Base-by-base conservation (phyloP, 2,888 invertebrate species). In the Sarcophaga rosellei region DNA sequence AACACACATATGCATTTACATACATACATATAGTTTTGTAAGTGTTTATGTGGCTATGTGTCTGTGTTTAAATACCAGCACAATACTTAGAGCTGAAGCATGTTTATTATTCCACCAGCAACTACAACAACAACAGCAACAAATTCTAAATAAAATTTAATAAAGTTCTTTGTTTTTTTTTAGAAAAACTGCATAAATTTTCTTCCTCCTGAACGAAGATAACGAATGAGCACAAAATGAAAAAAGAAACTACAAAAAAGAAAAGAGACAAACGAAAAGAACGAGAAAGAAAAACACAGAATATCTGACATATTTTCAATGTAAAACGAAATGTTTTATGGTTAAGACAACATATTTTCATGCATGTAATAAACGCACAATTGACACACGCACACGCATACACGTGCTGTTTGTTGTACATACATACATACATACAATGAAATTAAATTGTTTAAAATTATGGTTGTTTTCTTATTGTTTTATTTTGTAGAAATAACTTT, bases 281-380 rank as follows among this genome's bases (percentile, higher is more conserved):
- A 11, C 62, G 45, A 66, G n/a, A 68, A 59, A 80, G 47, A 47
- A 20, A 35, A 47, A 63, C 63, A 35, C 6, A 35, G 35, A 35
- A 35, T 35, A 4, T 63, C 62, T 81, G 84, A 86, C 84, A 86
- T 81, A 86, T 86, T 86, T 86, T 75, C 75, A 81, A 84, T 84
- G 84, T 86, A 35, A 84, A 86, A 86, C 78, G 75, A 81, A 84
- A 86, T 86, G 83, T 86, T 86, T 84, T 86, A 86, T 86, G 86
- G 84, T 78, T 72, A 81, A 65, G 65, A 84, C 72, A 86, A 81
- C 75, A 86, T 81, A 70, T 72, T 84, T 74, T 21, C 72, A 70
- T 25, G 3, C 68, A 10, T n/a, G 10, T 10, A 61, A 20, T 47
- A 47, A 47, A 47, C 47, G 15, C 1, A 47, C 47, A 47, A 47